Conservation (phyloP, 2,113 vertebrate species). For the Phycodurus eques region DNA sequence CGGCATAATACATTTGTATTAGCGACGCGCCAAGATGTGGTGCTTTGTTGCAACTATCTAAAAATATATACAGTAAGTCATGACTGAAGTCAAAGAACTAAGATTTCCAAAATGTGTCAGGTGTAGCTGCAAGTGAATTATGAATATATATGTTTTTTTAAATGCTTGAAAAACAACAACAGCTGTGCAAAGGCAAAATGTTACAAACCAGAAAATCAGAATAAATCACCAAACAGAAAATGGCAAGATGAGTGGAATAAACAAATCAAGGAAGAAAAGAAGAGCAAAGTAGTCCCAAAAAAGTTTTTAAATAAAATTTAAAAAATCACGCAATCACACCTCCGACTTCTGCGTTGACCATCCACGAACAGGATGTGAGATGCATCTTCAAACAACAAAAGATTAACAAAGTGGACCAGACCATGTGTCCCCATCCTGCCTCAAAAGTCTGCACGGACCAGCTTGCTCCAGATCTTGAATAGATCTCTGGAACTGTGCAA, state of each 20-base stretch:
- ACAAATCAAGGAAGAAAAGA: not conserved
- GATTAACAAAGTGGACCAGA: too few species aligned
- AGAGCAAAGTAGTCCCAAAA: too few species aligned
- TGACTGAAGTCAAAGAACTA: not conserved
- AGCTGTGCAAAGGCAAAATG: not conserved
- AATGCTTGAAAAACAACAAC: conserved; percentile 3
- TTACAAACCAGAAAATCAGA: not conserved
- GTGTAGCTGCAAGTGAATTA: not conserved
- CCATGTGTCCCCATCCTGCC: too few species aligned
- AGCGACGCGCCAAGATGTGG: not conserved
- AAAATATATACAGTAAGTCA: not conserved
- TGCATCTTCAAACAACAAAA: too few species aligned
- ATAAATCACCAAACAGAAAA: not conserved
- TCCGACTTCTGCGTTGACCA: too few species aligned
- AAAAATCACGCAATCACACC: not conserved
- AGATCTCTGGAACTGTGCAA: too few species aligned
- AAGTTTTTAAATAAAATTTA: not conserved
- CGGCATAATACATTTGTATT: not conserved
- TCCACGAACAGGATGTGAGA: too few species aligned
- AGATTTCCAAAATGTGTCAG: not conserved
- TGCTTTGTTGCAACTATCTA: not conserved
- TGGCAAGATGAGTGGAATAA: not conserved
- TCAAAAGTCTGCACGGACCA: too few species aligned
- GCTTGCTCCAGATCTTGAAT: too few species aligned
- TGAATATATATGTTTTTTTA: not conserved